Evolutionary conservation across 2,888 invertebrate genomes (phyloP), one percentile per base, ranked within the genome.

Genomic region (Dorcus hopei): DNA sequence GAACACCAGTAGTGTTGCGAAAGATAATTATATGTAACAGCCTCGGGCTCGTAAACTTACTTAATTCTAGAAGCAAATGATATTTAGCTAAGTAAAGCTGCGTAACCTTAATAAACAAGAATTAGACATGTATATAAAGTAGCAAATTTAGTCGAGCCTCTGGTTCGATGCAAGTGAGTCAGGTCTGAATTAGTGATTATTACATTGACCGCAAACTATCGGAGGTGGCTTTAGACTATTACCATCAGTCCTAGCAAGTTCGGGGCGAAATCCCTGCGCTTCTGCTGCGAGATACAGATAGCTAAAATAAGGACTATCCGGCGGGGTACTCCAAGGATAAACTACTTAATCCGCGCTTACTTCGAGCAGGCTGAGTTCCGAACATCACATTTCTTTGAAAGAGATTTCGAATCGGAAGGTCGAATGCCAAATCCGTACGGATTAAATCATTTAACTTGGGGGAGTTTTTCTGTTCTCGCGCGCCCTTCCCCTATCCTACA

Each of bases 281-380:
- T 65, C 75, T 76, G 76, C 71, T 76, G 76, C 71, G 69, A 72
- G 72, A 72, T 72, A 74, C 72, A 73, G 74, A 74, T 74, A 75
- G 74, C 74, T 74, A 73, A 74, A 74, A 69, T 66, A 66, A 62
- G 64, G 63, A 61, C 60, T 61, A 65, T 58, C 62, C 63, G 52
- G 66, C 63, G 56, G 59, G 61, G 54, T 61, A 61, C 62, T 61
- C 54, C 61, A 62, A 58, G 67, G 68, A 69, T 70, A 71, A 69
- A 69, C 67, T 66, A 56, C 51, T 65, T 73, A 71, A 71, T 71
- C 72, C 70, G 56, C 62, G 65, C 64, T 62, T 68, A 66, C 68
- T 67, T 14, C 14, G 67, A 65, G 68, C 68, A 63, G 65, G 58
- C 63, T 54, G 52, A 63, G 61, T 67, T 65, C 65, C 64, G 62